phyloP scores from a whole-genome alignment of 2,113 vertebrate genomes.

The Hylia prasina region DNA sequence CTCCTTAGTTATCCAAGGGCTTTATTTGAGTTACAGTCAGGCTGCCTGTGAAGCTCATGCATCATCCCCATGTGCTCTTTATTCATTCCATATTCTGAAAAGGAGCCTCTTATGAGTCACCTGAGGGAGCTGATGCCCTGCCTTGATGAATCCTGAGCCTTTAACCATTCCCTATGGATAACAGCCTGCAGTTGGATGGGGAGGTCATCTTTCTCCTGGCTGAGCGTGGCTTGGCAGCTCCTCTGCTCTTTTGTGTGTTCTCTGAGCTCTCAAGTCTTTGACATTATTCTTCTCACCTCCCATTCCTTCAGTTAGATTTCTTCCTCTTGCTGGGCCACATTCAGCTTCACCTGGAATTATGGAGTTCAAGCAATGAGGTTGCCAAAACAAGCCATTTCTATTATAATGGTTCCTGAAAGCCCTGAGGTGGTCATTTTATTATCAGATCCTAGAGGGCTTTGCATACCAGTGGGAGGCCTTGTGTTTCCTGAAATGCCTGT shows the following conservation, averaged over 20 bases:
- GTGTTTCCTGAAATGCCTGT: conserved; percentile 31
- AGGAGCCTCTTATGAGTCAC: background rate
- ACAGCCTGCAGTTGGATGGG: conserved; percentile 20
- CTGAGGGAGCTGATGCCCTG: background rate
- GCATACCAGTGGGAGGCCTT: background rate
- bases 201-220: conserved; percentile 45
- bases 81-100: background rate
- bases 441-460: background rate
- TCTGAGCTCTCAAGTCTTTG: conserved; percentile 9
- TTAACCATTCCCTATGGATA: background rate
- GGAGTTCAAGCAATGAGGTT: background rate
- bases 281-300: background rate
- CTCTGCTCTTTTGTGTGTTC: background rate
- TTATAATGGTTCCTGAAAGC: background rate
- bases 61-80: background rate
- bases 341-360: conserved; percentile 44
- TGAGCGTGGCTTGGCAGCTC: conserved; percentile 13
- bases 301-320: conserved; percentile 46
- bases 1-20: background rate
- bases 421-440: background rate
- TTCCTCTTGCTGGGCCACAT: conserved; percentile 11
- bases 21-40: background rate
- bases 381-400: background rate
- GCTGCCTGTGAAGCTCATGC: background rate
- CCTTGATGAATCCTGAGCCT: background rate